These are phyloP conservation scores for Drosophila subpulchrella DNA, from an alignment of 1,140 invertebrate species.

Conservation along the genomic window DNA sequence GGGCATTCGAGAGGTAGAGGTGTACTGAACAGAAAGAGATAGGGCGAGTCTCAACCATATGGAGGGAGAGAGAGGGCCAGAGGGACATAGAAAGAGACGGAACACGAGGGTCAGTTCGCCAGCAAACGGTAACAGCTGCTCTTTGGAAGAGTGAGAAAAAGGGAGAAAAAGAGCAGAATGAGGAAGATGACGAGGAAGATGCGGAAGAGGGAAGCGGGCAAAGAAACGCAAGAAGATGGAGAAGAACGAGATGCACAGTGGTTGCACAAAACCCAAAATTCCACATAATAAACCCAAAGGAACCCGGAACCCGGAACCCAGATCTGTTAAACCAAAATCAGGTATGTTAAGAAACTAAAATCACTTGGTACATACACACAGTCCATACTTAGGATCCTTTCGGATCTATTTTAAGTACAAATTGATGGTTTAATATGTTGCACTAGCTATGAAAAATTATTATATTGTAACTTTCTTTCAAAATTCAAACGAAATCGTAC, in stretches of 20 bases:
- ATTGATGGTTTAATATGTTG: too few species aligned
- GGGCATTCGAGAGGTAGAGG: constrained; percentile 7
- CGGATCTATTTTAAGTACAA: not conserved
- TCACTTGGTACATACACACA: not conserved
- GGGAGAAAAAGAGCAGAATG: constrained; percentile 19
- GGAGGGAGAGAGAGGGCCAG: constrained; percentile 6
- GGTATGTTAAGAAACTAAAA: constrained; percentile 4
- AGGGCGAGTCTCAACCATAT: constrained; percentile 16
- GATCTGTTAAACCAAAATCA: not conserved
- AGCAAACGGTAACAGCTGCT: constrained; percentile 50
- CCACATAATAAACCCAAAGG: not conserved
- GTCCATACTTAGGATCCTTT: not conserved
- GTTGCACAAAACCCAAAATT: constrained; percentile 7
- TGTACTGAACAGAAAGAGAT: constrained; percentile 5
- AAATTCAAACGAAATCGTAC: not conserved
- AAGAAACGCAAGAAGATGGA: not conserved
- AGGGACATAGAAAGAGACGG: constrained; percentile 8
- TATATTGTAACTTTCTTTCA: not conserved
- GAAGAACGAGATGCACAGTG: constrained; percentile 22
- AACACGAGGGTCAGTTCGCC: constrained; percentile 26
- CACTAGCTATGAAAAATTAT: too few species aligned
- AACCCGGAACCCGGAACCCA: not conserved
- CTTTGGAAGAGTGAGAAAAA: constrained; percentile 14
- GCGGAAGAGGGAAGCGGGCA: constrained; percentile 14
- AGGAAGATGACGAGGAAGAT: not conserved